Conservation (phyloP, 2,797 vertebrate species). For the Percopsis omiscomaycus region DNA sequence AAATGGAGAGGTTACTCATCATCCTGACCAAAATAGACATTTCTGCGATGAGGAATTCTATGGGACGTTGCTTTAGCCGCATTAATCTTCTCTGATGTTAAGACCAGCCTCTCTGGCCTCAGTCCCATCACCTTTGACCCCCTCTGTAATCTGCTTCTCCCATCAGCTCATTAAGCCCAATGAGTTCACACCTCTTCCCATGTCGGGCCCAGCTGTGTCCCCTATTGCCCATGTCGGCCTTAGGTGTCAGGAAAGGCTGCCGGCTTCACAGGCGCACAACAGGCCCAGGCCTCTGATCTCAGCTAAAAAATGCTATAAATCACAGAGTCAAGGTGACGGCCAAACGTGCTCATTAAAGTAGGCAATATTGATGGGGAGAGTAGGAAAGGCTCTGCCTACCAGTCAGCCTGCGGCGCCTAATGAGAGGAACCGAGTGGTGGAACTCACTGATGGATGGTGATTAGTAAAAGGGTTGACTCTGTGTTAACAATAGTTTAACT, state of each 20-base stretch:
- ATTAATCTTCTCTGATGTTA: slow-evolving; percentile 70
- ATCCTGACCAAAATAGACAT: slow-evolving; percentile 8
- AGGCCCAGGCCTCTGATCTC: slow-evolving; percentile 69
- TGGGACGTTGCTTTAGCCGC: slow-evolving; percentile 27
- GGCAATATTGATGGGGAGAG: slow-evolving; percentile 67
- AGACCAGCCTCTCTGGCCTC: slow-evolving; percentile 57
- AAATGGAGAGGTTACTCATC: slow-evolving; percentile 2
- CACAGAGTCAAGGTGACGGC: slow-evolving; percentile 67
- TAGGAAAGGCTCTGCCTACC: slow-evolving; percentile 62
- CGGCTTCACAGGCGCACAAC: slow-evolving; percentile 54
- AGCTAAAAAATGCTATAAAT: slow-evolving; percentile 68
- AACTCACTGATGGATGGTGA: slow-evolving; percentile 55
- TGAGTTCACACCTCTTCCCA: slow-evolving; percentile 76
- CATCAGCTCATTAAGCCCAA: slow-evolving; percentile 72
- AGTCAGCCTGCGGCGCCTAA: slow-evolving; percentile 60
- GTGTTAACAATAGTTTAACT: slow-evolving; percentile 67
- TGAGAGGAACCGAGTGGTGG: slow-evolving; percentile 58
- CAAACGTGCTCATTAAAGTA: slow-evolving; percentile 74
- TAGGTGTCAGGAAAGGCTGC: slow-evolving; percentile 66
- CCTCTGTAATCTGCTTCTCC: slow-evolving; percentile 67
- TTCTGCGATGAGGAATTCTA: slow-evolving; percentile 44
- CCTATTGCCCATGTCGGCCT: slow-evolving; percentile 34
- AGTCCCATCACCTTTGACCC: slow-evolving; percentile 68
- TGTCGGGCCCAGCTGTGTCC: slow-evolving; percentile 76
- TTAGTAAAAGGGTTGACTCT: slow-evolving; percentile 57